A percentile compares a stretch with the other conserved stretches of the same genome.
These are phyloP conservation scores for Trissonchulus sp. DNA, from an alignment of 2,888 invertebrate genomes.

Conservation along the genomic window DNA sequence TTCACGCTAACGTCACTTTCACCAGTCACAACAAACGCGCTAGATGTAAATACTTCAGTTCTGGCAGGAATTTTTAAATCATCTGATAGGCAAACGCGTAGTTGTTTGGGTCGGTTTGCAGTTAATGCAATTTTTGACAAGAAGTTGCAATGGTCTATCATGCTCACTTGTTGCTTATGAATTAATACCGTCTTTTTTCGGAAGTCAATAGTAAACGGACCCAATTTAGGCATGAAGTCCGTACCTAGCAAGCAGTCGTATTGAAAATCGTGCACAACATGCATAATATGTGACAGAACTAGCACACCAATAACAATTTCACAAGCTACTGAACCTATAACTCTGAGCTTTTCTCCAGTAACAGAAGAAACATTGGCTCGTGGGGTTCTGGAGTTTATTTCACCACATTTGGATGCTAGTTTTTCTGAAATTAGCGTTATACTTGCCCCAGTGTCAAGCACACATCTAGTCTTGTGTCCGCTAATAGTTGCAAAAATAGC, in stretches of 20 bases:
- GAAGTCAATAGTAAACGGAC: neutral
- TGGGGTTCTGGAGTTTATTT: neutral
- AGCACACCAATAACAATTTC: neutral
- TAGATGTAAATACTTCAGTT: neutral
- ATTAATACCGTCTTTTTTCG: neutral
- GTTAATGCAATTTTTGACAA: no score
- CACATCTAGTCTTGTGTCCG: neutral
- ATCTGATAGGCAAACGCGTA: neutral
- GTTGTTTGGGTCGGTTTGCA: no score
- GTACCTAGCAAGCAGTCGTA: neutral
- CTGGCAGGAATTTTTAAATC: neutral
- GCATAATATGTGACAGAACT: neutral
- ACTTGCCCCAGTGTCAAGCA: constrained; percentile 1
- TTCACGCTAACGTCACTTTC: no score
- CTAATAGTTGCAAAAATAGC: neutral
- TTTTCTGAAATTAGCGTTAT: neutral
- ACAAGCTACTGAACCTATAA: neutral
- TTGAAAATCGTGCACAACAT: neutral
- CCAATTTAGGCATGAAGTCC: neutral
- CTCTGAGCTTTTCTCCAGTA: neutral
- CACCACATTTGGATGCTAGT: neutral
- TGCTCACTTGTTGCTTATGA: no score
- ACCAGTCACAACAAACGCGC: neutral
- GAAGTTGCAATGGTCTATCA: no score
- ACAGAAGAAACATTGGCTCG: neutral